Evolutionary conservation across 2,797 vertebrate genomes (phyloP).

Genomic region (Dallia pectoralis): DNA sequence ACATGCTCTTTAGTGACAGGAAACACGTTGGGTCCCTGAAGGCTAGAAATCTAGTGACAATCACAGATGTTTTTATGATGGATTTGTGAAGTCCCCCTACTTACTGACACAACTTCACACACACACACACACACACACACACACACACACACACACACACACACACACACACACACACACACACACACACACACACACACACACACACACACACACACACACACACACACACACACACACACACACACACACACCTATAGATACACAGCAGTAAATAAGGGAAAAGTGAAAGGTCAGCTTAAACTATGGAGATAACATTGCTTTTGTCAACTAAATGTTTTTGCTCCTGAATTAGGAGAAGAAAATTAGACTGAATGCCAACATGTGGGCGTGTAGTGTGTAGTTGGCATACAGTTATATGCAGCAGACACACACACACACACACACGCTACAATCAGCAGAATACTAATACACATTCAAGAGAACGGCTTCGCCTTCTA

Average conservation of each 20-base stretch:
- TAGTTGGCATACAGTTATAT: too few relatives aligned
- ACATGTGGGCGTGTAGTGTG: not conserved
- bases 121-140: constrained; percentile 24
- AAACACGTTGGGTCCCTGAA: too few relatives aligned
- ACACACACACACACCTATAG: not conserved
- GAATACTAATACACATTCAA: too few relatives aligned
- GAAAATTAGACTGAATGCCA: not conserved
- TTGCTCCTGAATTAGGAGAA: not conserved
- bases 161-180: not conserved
- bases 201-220: constrained; percentile 22
- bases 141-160: constrained; percentile 12
- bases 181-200: not conserved
- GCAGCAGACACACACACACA: too few relatives aligned
- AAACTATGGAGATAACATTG: constrained; percentile 4
- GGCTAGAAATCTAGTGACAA: too few relatives aligned
- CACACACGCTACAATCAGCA: too few relatives aligned
- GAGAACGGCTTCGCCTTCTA: too few relatives aligned
- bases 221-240: constrained; percentile 8
- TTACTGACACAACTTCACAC: not conserved
- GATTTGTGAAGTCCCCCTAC: constrained; percentile 46
- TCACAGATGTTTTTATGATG: constrained; percentile 44
- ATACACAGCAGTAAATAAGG: not conserved
- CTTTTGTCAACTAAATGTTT: constrained; percentile 5
- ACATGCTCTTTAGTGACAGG: too few relatives aligned
- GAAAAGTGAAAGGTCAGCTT: constrained; percentile 9